Conservation (phyloP, 2,888 invertebrate species). For the Drosophila neonasuta region DNA sequence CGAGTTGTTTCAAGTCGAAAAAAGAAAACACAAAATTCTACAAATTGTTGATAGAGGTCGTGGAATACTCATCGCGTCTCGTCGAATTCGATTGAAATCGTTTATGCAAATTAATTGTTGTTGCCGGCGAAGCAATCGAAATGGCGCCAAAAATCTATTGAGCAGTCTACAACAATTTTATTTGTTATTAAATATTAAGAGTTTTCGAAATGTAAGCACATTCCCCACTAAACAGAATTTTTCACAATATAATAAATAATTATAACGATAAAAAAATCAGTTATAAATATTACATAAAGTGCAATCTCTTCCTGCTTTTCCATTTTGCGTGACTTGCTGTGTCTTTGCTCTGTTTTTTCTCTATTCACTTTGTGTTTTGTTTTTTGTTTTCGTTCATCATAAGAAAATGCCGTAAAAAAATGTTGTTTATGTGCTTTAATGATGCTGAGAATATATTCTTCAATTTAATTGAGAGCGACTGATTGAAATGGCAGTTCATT, state of each 20-base stretch:
- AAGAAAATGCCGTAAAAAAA: slow-evolving; percentile 14
- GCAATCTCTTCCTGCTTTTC: slow-evolving; percentile 59
- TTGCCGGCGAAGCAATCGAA: slow-evolving; percentile 24
- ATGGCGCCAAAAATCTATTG: slow-evolving; percentile 44
- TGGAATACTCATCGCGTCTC: slow-evolving; percentile 24
- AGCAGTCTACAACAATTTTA: slow-evolving; percentile 23
- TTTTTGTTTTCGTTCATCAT: slow-evolving; percentile 4
- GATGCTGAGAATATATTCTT: slow-evolving; percentile 35
- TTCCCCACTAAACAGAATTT: neutral
- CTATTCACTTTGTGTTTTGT: slow-evolving; percentile 13
- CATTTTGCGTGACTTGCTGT: slow-evolving; percentile 46
- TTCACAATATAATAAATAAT: neutral
- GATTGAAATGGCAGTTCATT: slow-evolving; percentile 7
- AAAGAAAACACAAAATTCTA: slow-evolving; percentile 5
- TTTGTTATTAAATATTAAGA: slow-evolving; percentile 12
- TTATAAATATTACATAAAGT: slow-evolving; percentile 22
- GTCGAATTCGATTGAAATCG: slow-evolving; percentile 35
- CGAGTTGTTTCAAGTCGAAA: slow-evolving; percentile 49
- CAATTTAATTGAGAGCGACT: slow-evolving; percentile 26
- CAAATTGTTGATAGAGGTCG: slow-evolving; percentile 52
- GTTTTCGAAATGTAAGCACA: slow-evolving; percentile 35
- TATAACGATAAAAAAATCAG: slow-evolving; percentile 19
- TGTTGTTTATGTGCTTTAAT: slow-evolving; percentile 19
- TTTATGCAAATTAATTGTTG: slow-evolving; percentile 45
- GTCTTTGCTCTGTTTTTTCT: slow-evolving; percentile 35